phyloP scores from a whole-genome alignment of 2,888 invertebrate genomes.

The Nematopogon swammerdamellus region DNA sequence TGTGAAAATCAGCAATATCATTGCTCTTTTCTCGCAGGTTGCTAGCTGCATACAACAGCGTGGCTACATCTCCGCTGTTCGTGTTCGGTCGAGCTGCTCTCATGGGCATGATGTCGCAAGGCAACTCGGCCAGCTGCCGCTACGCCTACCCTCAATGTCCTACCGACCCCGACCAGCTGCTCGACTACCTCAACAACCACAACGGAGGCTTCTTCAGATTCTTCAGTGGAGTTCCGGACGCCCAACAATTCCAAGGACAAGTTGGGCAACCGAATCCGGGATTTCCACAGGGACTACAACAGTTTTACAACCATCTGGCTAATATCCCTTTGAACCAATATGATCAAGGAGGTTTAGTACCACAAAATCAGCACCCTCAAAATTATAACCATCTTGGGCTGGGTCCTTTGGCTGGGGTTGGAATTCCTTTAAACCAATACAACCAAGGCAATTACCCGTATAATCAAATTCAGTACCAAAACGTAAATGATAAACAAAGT shows the following conservation, averaged over 20 bases:
- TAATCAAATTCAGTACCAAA: slow-evolving; percentile 2
- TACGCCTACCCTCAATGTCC: slow-evolving; percentile 73
- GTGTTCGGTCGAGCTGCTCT: slow-evolving; percentile 73
- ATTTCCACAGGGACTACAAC: slow-evolving; percentile 30
- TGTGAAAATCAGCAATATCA: too few relatives aligned
- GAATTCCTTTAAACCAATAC: not conserved
- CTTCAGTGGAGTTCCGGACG: slow-evolving; percentile 55
- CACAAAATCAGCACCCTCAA: not conserved
- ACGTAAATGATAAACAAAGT: slow-evolving; percentile 2
- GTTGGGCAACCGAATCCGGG: slow-evolving; percentile 7
- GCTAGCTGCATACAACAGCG: slow-evolving; percentile 53
- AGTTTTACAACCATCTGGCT: slow-evolving; percentile 33
- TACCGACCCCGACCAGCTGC: slow-evolving; percentile 65
- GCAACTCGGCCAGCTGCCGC: slow-evolving; percentile 56
- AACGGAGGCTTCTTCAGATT: slow-evolving; percentile 83
- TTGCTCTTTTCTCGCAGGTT: slow-evolving; percentile 40
- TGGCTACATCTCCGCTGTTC: slow-evolving; percentile 62
- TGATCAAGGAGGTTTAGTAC: not conserved
- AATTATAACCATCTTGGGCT: too few relatives aligned
- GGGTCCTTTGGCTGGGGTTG: too few relatives aligned
- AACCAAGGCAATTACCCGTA: not conserved
- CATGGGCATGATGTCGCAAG: slow-evolving; percentile 66
- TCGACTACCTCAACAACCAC: slow-evolving; percentile 79
- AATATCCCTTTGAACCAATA: slow-evolving; percentile 6
- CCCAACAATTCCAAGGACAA: slow-evolving; percentile 16